Percentiles rank a stretch among this genome's conserved stretches.
Evolutionary conservation across 2,888 invertebrate genomes (phyloP).

Genomic region (Hybos culiciformis): DNA sequence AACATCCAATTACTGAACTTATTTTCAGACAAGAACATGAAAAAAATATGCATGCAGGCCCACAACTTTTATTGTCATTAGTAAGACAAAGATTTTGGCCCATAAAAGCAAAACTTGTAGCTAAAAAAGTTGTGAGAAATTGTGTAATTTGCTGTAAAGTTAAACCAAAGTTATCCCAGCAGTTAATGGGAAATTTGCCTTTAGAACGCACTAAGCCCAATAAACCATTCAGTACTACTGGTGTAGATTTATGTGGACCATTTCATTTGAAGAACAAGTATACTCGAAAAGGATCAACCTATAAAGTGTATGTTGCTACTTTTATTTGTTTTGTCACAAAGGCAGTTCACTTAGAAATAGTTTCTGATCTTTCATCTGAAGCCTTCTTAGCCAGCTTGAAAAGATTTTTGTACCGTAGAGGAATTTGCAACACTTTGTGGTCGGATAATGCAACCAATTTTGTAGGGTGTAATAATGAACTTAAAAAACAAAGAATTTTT

Average conservation of each 20-base stretch:
- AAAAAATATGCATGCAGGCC: background rate
- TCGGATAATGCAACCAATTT: constrained; percentile 11
- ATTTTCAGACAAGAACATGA: constrained; percentile 4
- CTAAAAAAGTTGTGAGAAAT: constrained; percentile 3
- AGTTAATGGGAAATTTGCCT: constrained; percentile 19
- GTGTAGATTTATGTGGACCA: constrained; percentile 8
- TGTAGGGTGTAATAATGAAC: constrained; percentile 8
- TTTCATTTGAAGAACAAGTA: constrained; percentile 5
- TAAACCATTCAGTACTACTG: background rate
- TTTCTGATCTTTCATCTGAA: background rate
- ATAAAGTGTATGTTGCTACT: background rate
- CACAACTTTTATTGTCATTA: constrained; percentile 1
- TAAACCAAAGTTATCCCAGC: constrained; percentile 3
- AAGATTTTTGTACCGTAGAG: constrained; percentile 6
- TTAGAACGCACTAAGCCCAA: constrained; percentile 3
- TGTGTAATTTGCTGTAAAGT: constrained; percentile 9
- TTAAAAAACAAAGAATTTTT: background rate
- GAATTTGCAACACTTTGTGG: constrained; percentile 5
- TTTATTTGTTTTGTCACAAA: constrained; percentile 1
- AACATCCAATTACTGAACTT: constrained; percentile 2
- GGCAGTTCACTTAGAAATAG: constrained; percentile 16
- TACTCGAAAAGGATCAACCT: constrained; percentile 8
- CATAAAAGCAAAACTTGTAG: constrained; percentile 6
- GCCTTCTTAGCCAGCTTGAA: constrained; percentile 1
- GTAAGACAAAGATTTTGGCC: constrained; percentile 16